Conservation (phyloP, 2,888 invertebrate genomes). For the Mythimna impura region DNA sequence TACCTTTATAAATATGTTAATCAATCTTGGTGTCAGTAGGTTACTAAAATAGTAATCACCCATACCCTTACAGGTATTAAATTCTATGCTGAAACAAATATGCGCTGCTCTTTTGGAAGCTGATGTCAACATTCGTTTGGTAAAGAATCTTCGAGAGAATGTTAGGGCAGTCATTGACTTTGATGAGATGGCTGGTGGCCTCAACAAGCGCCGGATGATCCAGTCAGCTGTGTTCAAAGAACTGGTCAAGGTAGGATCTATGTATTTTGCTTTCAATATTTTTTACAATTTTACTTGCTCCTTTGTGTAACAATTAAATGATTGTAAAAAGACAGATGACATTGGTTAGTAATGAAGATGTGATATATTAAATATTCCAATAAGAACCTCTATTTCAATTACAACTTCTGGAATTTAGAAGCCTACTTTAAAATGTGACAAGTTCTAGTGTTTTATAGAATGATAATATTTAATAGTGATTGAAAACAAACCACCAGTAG, state of each 20-base stretch:
- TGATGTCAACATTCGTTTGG: slow-evolving; percentile 98
- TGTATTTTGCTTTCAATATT: neutral
- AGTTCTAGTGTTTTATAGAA: neutral
- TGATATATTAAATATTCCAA: slow-evolving; percentile 2
- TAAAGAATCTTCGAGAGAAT: slow-evolving; percentile 99
- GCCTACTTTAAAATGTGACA: neutral
- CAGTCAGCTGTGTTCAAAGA: slow-evolving; percentile 99
- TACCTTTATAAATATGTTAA: neutral
- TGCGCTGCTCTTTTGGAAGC: slow-evolving; percentile 99
- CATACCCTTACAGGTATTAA: slow-evolving; percentile 93
- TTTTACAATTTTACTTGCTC: neutral
- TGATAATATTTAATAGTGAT: neutral
- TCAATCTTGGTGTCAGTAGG: slow-evolving; percentile 7
- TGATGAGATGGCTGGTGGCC: slow-evolving; percentile 99
- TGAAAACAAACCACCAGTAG: neutral
- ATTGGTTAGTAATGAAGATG: neutral
- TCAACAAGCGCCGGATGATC: slow-evolving; percentile 99
- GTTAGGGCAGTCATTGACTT: slow-evolving; percentile 99
- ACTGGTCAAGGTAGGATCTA: slow-evolving; percentile 95
- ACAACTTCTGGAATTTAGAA: neutral
- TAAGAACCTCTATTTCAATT: neutral
- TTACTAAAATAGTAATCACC: slow-evolving; percentile 7
- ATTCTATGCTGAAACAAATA: slow-evolving; percentile 99
- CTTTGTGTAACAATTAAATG: neutral
- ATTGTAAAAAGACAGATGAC: neutral